Conservation (phyloP, 2,888 invertebrate species). For the Eurytoma adleriae region DNA sequence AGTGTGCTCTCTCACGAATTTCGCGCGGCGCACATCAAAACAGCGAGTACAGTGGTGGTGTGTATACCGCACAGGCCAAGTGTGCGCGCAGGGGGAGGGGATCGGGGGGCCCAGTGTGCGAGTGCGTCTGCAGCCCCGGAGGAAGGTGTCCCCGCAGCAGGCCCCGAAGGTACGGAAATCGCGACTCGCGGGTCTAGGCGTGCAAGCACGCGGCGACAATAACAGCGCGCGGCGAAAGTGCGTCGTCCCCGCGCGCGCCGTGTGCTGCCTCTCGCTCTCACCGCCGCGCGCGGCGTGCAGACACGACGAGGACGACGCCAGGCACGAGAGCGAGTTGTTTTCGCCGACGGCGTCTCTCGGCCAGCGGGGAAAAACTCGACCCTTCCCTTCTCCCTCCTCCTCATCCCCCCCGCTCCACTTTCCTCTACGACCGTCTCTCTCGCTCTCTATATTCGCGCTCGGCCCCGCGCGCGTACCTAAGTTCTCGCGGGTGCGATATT, state of each 20-base stretch:
- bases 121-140: neutral
- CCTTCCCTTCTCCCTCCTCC: neutral
- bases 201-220: neutral
- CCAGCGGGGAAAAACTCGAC: neutral
- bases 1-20: too few species aligned
- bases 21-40: too few species aligned
- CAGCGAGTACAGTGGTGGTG: neutral
- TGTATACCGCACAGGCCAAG: neutral
- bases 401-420: neutral
- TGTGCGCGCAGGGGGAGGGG: too few species aligned
- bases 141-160: neutral
- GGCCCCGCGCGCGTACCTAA: neutral
- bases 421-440: neutral
- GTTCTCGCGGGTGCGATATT: slow-evolving; percentile 10
- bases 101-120: neutral
- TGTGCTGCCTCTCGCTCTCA: neutral
- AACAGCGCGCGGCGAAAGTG: neutral
- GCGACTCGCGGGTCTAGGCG: too few species aligned
- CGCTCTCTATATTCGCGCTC: neutral
- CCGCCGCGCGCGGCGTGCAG: neutral
- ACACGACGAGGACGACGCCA: neutral
- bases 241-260: neutral
- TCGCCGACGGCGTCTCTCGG: neutral
- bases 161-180: neutral
- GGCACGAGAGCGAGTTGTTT: neutral